A percentile compares a stretch with the other conserved stretches of the same genome.
Conservation (phyloP, 2,113 vertebrate species). For the Brachyhypopomus occidentalis region DNA sequence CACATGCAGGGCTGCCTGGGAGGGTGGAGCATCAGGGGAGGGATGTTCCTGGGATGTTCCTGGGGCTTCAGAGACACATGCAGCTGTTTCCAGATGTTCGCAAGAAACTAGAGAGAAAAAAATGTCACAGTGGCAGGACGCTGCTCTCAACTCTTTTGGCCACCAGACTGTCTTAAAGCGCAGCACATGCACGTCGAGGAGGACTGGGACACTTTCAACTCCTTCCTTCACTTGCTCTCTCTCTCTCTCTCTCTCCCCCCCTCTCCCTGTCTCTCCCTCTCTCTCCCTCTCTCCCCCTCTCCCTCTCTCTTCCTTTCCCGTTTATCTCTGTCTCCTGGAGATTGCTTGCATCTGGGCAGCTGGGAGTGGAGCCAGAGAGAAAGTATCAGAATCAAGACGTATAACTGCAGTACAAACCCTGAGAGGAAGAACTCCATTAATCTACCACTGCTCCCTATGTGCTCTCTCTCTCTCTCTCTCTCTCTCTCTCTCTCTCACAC, state of each 20-base stretch:
- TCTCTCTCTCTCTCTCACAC: no score
- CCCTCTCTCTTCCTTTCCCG: background rate
- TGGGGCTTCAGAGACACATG: constrained; percentile 15
- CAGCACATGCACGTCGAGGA: constrained; percentile 39
- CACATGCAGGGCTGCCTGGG: background rate
- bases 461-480: background rate
- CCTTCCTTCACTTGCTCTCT: constrained; percentile 19
- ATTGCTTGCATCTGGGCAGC: constrained; percentile 55
- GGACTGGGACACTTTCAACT: constrained; percentile 46
- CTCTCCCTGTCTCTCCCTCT: background rate
- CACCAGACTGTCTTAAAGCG: constrained; percentile 39
- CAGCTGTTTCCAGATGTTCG: constrained; percentile 53
- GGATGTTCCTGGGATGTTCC: no score
- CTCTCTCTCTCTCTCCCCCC: background rate
- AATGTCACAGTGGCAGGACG: constrained; percentile 14
- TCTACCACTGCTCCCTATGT: constrained; percentile 56
- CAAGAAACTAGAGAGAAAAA: background rate
- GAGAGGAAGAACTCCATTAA: constrained; percentile 66
- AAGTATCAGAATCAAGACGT: constrained; percentile 65
- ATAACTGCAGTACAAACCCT: constrained; percentile 54
- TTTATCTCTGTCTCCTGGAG: constrained; percentile 42
- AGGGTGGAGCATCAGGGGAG: background rate
- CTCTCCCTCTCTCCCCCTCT: background rate
- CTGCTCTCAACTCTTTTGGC: constrained; percentile 34
- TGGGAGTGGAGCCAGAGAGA: constrained; percentile 62